These are phyloP conservation scores for Hemiscyllium ocellatum DNA, from an alignment of 2,113 vertebrate species.

Conservation along the genomic window DNA sequence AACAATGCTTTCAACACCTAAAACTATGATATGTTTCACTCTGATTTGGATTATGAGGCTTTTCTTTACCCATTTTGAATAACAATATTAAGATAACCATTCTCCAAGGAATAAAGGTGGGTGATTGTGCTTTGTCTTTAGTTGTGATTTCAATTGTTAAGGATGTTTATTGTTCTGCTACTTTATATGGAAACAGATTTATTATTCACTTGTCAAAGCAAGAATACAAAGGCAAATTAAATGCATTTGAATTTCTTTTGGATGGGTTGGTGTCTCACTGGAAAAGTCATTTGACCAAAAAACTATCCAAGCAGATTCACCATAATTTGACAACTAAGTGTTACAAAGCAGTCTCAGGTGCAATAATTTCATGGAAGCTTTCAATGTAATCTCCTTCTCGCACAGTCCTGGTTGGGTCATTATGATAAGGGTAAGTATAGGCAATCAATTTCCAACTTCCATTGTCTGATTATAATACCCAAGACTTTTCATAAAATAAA, in stretches of 20 bases:
- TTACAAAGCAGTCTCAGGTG: not conserved
- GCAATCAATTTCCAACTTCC: too few species aligned
- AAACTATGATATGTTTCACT: not conserved
- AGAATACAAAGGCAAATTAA: too few species aligned
- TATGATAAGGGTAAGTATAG: too few species aligned
- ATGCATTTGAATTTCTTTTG: not conserved
- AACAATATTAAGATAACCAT: not conserved
- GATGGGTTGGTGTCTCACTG: not conserved
- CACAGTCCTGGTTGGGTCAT: not conserved
- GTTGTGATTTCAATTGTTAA: not conserved
- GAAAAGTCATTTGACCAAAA: not conserved
- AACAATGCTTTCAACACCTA: not conserved
- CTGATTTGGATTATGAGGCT: not conserved
- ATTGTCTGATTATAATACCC: too few species aligned
- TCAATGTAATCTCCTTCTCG: not conserved
- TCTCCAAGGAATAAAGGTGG: not conserved
- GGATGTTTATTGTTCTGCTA: not conserved
- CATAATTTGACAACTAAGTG: not conserved
- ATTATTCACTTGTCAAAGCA: not conserved
- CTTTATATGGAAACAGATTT: not conserved
- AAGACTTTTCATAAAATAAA: too few species aligned
- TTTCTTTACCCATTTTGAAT: not conserved
- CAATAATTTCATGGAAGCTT: not conserved
- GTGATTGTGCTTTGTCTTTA: not conserved
- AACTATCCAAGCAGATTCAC: not conserved